These are phyloP conservation scores for Clarias pachynema DNA, from an alignment of 2,797 vertebrate genomes.

Conservation along the genomic window DNA sequence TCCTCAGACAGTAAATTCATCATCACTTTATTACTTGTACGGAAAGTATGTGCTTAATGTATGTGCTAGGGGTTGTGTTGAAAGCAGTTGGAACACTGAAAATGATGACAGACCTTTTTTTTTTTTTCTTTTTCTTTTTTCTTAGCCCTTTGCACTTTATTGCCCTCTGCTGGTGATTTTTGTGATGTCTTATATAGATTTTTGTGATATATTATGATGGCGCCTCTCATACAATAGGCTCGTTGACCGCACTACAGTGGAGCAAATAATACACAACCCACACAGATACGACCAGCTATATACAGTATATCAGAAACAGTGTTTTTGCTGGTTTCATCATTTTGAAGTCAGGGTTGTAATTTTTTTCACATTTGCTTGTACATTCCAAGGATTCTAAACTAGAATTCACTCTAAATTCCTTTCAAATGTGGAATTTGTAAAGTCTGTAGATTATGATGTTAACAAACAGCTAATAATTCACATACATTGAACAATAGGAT, in stretches of 20 bases:
- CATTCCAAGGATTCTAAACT: not conserved
- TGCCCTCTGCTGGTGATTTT: conserved; percentile 19
- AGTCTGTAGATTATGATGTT: not conserved
- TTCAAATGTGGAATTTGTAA: not conserved
- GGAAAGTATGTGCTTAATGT: not conserved
- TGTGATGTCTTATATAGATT: not conserved
- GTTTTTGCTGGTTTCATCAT: not conserved
- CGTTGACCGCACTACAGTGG: not conserved
- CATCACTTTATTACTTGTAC: not conserved
- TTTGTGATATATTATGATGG: not conserved
- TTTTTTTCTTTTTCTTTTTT: not conserved
- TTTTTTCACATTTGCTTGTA: not conserved
- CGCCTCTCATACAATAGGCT: conserved; percentile 17
- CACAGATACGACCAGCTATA: not conserved
- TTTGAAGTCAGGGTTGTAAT: not conserved
- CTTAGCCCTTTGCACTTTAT: not conserved
- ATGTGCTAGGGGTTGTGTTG: too few relatives aligned
- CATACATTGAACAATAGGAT: not conserved
- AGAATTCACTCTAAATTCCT: not conserved
- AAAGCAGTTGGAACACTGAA: not conserved
- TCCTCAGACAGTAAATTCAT: not conserved
- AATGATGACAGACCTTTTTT: not conserved
- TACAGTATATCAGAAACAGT: not conserved
- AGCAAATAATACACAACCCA: not conserved
- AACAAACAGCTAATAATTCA: not conserved